Base-by-base conservation (phyloP, 2,888 invertebrate genomes). In the Listrodromus nycthemerus region DNA sequence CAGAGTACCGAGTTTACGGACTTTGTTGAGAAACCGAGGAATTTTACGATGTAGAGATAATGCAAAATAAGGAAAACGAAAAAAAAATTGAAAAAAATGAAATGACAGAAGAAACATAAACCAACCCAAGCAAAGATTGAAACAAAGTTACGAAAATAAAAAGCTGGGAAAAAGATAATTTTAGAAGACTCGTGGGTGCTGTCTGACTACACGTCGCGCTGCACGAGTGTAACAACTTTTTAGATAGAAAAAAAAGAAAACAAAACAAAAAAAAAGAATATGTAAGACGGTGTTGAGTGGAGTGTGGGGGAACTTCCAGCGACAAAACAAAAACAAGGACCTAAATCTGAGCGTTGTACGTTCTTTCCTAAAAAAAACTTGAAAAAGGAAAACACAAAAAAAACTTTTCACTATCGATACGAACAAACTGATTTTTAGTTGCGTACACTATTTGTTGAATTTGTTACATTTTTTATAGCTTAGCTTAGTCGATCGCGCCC, bases 401-500 rank as follows among this genome's bases (percentile, higher is more conserved):
- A 61, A 89, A 91, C 89, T 91, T 91, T 91, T 91, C 91, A 91
- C 89, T 90, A 90, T 91, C 90, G 89, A 89, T 89, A 89, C 88
- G 89, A 89, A 90, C 86, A 89, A 85, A 84, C 88, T 88, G 88
- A 91, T 13, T 93, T 93, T 91, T 91, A 89, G 21, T 92, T 91
- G 91, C 92, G 87, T 90, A 92, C 89, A 91, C 89, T 89, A 89
- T 91, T 91, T 90, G 91, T 91, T 92, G 92, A 91, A 92, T 93
- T 93, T 92, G 91, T 93, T 92, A 92, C 91, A 90, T 91, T 92
- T 45, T 92, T 93, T 91, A 91, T 92, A 92, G 91, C 90, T 91
- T 90, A 92, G 91, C 91, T 92, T 89, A 89, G 89, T 89, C 88
- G 87, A 91, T 88, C 88, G 88, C 90, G 89, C 89, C 90, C 88